A percentile compares a stretch with the other conserved stretches of the same genome.
These are phyloP conservation scores for Sinhomidia bicolor DNA, from an alignment of 2,888 invertebrate species.

Conservation along the genomic window DNA sequence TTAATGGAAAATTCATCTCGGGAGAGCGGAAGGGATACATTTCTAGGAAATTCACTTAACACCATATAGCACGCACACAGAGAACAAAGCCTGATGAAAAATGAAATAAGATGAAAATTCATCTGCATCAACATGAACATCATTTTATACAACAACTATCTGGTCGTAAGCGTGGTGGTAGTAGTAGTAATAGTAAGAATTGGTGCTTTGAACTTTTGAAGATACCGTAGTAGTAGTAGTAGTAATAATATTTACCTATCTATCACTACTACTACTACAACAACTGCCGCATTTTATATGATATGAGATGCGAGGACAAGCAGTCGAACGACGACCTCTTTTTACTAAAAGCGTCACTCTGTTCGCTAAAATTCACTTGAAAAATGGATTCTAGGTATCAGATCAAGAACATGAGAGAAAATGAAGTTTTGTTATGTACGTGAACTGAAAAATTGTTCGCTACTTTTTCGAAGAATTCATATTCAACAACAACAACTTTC, in stretches of 20 bases:
- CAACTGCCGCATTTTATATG: too few relatives aligned
- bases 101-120: constrained; percentile 40
- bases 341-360: constrained; percentile 24
- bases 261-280: too few relatives aligned
- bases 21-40: neutral
- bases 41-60: constrained; percentile 33
- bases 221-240: too few relatives aligned
- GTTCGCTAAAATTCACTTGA: neutral
- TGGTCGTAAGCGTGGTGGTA: neutral
- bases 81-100: constrained; percentile 13
- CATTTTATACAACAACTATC: neutral
- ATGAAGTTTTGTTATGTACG: neutral
- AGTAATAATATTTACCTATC: too few relatives aligned
- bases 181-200: neutral
- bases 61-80: constrained; percentile 8
- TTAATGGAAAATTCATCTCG: constrained; percentile 16
- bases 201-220: neutral
- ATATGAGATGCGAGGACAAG: neutral
- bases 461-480: constrained; percentile 31
- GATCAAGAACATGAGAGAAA: constrained; percentile 29
- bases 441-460: neutral
- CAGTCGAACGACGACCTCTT: constrained; percentile 25
- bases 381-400: constrained; percentile 41
- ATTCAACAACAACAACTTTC: neutral
- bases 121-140: constrained; percentile 10